These are phyloP conservation scores for Lepilemur ruficaudatus DNA, from an alignment of 2,797 vertebrate genomes.

Conservation along the genomic window DNA sequence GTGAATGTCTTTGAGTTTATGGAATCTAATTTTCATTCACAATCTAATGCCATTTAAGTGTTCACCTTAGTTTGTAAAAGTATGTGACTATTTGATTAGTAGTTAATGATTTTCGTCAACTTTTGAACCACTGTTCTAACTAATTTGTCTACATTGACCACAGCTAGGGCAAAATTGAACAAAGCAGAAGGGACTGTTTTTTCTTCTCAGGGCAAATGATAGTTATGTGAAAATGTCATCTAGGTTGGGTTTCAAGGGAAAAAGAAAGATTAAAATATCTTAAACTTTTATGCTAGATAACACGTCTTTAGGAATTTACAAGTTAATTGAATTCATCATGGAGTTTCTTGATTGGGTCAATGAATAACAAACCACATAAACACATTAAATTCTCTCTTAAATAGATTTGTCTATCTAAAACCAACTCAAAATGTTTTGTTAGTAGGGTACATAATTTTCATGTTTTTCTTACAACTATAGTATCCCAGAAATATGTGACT, in stretches of 20 bases:
- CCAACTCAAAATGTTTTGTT: not conserved
- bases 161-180: not conserved
- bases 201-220: not conserved
- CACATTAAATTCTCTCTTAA: constrained; percentile 27
- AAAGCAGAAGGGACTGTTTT: not conserved
- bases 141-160: not conserved
- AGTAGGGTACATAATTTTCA: not conserved
- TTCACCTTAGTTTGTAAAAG: not conserved
- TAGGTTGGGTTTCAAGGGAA: not conserved
- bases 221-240: not conserved
- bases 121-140: not conserved
- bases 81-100: not conserved
- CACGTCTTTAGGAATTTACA: not conserved
- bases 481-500: constrained; percentile 37
- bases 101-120: not conserved
- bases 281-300: not conserved
- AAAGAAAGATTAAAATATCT: not conserved
- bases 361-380: not conserved
- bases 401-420: not conserved
- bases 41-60: not conserved
- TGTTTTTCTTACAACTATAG: not conserved
- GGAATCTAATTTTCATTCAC: constrained; percentile 15
- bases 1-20: not conserved
- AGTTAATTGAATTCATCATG: not conserved
- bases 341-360: not conserved